Percentiles rank a stretch among this genome's conserved stretches.
These are phyloP conservation scores for Macrotis lagotis DNA, from an alignment of 2,113 vertebrate genomes.

Conservation along the genomic window DNA sequence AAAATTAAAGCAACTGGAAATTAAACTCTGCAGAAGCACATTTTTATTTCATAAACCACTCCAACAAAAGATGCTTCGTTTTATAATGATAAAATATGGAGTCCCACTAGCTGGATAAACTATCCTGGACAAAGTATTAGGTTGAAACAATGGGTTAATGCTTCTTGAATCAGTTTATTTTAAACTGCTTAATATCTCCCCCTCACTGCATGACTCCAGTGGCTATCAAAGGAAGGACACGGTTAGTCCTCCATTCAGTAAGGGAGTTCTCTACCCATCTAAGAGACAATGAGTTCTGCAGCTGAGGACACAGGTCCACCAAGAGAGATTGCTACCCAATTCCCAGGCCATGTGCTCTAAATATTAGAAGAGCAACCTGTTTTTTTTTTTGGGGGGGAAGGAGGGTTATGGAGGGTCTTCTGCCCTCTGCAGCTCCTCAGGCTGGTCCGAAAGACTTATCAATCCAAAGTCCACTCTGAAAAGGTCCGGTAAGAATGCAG, in stretches of 20 bases:
- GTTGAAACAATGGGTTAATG: background rate
- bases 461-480: background rate
- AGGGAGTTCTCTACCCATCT: constrained; percentile 37
- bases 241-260: constrained; percentile 40
- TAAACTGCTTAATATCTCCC: constrained; percentile 30
- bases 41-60: fast-evolving
- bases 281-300: constrained; percentile 54
- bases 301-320: constrained; percentile 57
- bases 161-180: constrained; percentile 40
- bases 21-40: constrained; percentile 43
- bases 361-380: constrained; percentile 29
- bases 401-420: background rate
- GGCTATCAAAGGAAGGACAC: constrained; percentile 28
- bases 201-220: background rate
- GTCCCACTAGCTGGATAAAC: background rate
- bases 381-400: constrained; percentile 23
- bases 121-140: background rate
- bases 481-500: constrained; percentile 3
- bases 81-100: constrained; percentile 51
- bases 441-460: background rate
- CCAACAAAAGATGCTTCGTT: constrained; percentile 5
- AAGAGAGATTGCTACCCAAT: constrained; percentile 17
- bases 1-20: no score
- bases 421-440: background rate
- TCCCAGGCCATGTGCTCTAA: constrained; percentile 40